Evolutionary conservation across 2,113 vertebrate genomes (phyloP), one percentile per base, ranked within the genome.

Genomic region (Pygoscelis adeliae): DNA sequence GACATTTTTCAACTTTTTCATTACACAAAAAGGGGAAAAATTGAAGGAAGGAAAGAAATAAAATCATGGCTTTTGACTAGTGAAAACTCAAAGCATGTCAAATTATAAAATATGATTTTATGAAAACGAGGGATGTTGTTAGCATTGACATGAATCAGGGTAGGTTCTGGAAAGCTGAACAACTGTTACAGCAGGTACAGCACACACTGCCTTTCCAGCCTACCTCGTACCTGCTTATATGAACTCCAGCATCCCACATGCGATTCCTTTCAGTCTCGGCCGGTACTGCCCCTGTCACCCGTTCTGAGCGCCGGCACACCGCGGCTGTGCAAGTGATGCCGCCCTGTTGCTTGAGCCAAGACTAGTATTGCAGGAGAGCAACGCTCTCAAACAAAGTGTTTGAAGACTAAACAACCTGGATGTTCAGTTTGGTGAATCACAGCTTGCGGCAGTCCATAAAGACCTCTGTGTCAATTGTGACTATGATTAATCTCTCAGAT

Each of bases 201-300:
- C 53, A 17, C 36, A 13, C 11, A 2, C 34, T 34, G 46, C 49
- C 55, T 10, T 13, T 4, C 11, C 65, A 32, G 22, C 32, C 38
- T 6, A 8, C 63, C 26, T 10, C 11, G 2, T 16, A 18, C 32
- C 73, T 20, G 30, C 36, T 7, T 11, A 7, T 3, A 4, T 2
- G 26, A 78, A 36, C 19, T 5, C 21, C 63, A 20, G 46, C 26
- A 30, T 32, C 63, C 52, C 38, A 19, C 15, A 9, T 1, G 21
- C 4, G 10, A n/a, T 19, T 11, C 63, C 85, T 9, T n/a, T 10
- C 55, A 7, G n/a, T 9, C 26, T 9, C 42, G 26, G 26, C 59
- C 7, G 14, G 59, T 1, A 4, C 61, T 34, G 62, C 17, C 63
- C 59, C 36, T 3, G 11, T 6, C 56, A 6, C 32, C n/a, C n/a